phyloP scores from a whole-genome alignment of 2,113 vertebrate species.

The Entomyzon cyanotis region DNA sequence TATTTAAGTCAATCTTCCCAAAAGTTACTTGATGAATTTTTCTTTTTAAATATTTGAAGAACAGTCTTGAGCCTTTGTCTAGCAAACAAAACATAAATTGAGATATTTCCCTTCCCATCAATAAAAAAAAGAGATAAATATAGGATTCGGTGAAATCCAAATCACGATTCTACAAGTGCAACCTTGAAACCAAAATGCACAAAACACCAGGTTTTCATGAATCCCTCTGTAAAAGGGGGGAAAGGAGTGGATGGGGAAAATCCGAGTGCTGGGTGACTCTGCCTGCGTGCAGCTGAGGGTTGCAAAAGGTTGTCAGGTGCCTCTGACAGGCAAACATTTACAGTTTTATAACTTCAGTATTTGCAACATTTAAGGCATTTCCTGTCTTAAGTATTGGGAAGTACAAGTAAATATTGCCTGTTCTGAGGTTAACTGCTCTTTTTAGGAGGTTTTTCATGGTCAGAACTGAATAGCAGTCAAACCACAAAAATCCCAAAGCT shows the following conservation, averaged over 20 bases:
- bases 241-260: not conserved
- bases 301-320: constrained; percentile 41
- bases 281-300: not conserved
- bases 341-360: constrained; percentile 61
- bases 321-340: constrained; percentile 23
- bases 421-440: constrained; percentile 35
- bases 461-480: not conserved
- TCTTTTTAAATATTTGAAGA: not conserved
- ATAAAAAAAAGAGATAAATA: not conserved
- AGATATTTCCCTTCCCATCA: not conserved
- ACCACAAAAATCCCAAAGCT: constrained; percentile 47
- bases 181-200: not conserved
- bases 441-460: constrained; percentile 11
- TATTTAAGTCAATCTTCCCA: not conserved
- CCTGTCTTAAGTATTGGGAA: constrained; percentile 46
- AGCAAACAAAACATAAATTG: not conserved
- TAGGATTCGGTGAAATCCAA: not conserved
- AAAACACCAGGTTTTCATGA: not conserved
- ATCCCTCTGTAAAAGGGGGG: not conserved
- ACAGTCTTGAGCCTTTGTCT: not conserved
- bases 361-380: constrained; percentile 64
- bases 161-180: not conserved
- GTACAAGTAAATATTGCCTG: constrained; percentile 52
- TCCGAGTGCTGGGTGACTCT: not conserved
- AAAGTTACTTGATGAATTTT: not conserved